phyloP scores from a whole-genome alignment of 2,888 invertebrate genomes.

The Ochropleura plecta region DNA sequence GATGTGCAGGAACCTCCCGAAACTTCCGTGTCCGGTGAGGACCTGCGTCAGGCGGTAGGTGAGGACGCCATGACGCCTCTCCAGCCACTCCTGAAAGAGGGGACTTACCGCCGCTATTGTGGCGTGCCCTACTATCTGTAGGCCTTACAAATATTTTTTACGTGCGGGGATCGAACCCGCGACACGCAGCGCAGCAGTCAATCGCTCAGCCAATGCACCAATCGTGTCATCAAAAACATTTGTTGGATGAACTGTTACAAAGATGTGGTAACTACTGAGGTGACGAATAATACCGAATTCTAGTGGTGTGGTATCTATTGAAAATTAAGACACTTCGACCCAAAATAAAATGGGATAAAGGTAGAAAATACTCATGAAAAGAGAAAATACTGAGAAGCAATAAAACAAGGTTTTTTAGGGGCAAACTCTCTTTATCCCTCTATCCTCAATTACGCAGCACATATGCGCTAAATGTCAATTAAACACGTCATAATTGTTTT shows the following conservation, averaged over 20 bases:
- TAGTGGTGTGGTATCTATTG: not conserved
- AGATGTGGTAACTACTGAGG: not conserved
- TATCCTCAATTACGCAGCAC: not conserved
- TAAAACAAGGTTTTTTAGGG: not conserved
- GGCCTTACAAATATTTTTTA: no score
- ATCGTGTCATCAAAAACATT: no score
- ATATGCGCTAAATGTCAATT: slow-evolving; percentile 57
- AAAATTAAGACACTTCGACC: not conserved
- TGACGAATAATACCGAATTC: not conserved
- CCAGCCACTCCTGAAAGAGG: no score
- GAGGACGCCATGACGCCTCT: no score
- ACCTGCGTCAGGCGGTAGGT: no score
- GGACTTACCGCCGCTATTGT: no score
- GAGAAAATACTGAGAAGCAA: not conserved
- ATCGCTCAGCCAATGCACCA: no score
- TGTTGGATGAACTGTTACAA: not conserved
- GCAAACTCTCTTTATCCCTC: not conserved
- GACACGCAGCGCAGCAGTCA: no score
- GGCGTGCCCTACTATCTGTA: no score
- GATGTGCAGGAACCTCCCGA: no score
- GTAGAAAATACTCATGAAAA: not conserved
- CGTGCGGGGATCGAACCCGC: no score
- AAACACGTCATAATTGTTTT: slow-evolving; percentile 61
- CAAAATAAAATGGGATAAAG: not conserved
- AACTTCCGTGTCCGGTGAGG: no score